These are phyloP conservation scores for Zaprionus kolodkinae DNA, from an alignment of 1,140 invertebrate species.

Conservation along the genomic window DNA sequence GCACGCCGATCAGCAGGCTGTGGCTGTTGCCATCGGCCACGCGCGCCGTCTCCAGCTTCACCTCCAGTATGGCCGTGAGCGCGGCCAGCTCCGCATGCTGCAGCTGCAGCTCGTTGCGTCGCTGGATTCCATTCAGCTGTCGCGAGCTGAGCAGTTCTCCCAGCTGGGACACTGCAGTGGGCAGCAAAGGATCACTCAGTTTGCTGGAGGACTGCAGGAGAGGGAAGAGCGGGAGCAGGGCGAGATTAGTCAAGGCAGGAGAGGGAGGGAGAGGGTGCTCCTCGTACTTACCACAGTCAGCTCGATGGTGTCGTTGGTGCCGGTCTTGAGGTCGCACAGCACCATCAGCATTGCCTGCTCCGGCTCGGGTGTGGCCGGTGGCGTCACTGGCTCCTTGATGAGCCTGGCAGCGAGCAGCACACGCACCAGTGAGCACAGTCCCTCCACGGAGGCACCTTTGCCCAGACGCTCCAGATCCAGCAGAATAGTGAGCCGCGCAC, in stretches of 20 bases:
- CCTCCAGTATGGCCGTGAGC: constrained; percentile 91
- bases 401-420: constrained; percentile 87
- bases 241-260: background rate
- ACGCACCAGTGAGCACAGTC: constrained; percentile 89
- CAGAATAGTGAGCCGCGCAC: constrained; percentile 90
- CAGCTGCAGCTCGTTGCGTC: constrained; percentile 68
- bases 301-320: constrained; percentile 92
- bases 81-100: constrained; percentile 87
- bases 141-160: constrained; percentile 90
- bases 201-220: constrained; percentile 84
- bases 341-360: constrained; percentile 87
- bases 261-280: background rate
- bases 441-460: constrained; percentile 89
- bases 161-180: constrained; percentile 87
- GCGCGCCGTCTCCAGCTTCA: constrained; percentile 86
- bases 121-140: constrained; percentile 78
- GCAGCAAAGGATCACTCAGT: constrained; percentile 86
- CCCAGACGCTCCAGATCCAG: constrained; percentile 88
- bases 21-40: constrained; percentile 72
- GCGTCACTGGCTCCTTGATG: constrained; percentile 72
- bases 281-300: constrained; percentile 91
- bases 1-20: constrained; percentile 85
- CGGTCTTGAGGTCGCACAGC: constrained; percentile 91
- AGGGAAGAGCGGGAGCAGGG: background rate
- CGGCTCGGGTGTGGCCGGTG: constrained; percentile 6